Evolutionary conservation across 2,797 vertebrate species (phyloP).

Genomic region (Chelidonichthys spinosus): DNA sequence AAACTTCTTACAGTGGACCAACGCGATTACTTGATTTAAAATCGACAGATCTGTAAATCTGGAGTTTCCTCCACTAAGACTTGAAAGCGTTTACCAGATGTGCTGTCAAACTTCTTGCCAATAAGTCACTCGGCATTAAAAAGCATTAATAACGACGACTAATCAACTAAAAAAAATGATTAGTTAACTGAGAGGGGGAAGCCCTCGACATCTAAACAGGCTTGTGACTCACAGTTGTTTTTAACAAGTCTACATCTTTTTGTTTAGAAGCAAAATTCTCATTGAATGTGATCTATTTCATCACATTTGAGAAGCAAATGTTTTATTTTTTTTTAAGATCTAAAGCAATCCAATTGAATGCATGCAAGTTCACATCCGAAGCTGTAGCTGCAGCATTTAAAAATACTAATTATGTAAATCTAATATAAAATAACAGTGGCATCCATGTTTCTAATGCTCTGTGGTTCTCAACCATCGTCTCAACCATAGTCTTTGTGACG

Average conservation of each 20-base stretch:
- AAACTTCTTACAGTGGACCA: background rate
- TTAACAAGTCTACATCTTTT: background rate
- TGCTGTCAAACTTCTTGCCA: background rate
- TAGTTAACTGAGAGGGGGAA: background rate
- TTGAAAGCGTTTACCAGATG: background rate
- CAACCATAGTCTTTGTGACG: constrained; percentile 38
- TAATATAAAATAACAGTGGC: background rate
- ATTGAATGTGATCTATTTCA: too few relatives aligned
- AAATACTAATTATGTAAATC: background rate
- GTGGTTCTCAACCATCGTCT: background rate
- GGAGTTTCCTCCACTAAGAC: background rate
- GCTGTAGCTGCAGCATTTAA: background rate
- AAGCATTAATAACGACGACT: background rate
- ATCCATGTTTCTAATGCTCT: background rate
- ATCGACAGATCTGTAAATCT: background rate
- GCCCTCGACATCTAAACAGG: background rate
- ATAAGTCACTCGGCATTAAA: background rate
- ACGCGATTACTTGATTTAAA: background rate
- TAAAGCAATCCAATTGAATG: background rate
- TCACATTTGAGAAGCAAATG: background rate
- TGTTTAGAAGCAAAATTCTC: background rate
- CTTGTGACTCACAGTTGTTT: background rate
- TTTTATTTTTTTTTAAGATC: background rate
- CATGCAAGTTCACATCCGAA: background rate
- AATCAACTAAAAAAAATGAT: background rate